Conservation (phyloP, 2,797 vertebrate species). For the Manis crassicaudata region DNA sequence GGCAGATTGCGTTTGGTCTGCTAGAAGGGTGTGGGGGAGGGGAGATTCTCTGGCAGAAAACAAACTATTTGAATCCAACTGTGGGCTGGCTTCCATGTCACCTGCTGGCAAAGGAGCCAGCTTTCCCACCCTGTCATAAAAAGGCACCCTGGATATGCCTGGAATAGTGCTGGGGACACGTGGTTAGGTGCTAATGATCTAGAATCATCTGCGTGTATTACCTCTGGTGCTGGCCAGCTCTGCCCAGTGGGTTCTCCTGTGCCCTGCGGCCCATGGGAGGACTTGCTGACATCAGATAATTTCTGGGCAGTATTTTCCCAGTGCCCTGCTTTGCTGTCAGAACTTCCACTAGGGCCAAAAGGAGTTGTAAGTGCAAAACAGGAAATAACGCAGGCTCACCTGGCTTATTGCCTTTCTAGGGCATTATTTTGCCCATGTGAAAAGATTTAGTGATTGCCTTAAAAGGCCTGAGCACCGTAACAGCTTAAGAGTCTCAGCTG, state of each 20-base stretch:
- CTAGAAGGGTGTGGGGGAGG: background rate
- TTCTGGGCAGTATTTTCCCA: background rate
- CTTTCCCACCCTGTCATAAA: too few species aligned
- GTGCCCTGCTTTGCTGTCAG: background rate
- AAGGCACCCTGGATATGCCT: background rate
- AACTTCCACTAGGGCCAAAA: background rate
- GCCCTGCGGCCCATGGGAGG: background rate
- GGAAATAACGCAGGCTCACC: background rate
- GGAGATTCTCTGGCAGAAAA: background rate
- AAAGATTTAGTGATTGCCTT: background rate
- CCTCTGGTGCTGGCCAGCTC: background rate
- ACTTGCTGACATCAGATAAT: background rate
- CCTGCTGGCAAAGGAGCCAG: background rate
- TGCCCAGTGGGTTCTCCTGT: background rate
- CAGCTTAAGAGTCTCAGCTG: background rate
- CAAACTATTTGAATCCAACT: background rate
- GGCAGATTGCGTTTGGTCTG: slow-evolving; percentile 12
- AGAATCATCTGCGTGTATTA: background rate
- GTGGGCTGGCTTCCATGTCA: background rate
- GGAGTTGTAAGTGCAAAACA: slow-evolving; percentile 3
- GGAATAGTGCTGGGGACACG: background rate
- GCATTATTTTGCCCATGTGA: background rate
- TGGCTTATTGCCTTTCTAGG: background rate
- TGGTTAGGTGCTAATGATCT: background rate
- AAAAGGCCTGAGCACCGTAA: background rate